Percentiles rank a stretch among this genome's conserved stretches.
phyloP scores from a whole-genome alignment of 2,797 vertebrate species.

The Sebastes glaucus region DNA sequence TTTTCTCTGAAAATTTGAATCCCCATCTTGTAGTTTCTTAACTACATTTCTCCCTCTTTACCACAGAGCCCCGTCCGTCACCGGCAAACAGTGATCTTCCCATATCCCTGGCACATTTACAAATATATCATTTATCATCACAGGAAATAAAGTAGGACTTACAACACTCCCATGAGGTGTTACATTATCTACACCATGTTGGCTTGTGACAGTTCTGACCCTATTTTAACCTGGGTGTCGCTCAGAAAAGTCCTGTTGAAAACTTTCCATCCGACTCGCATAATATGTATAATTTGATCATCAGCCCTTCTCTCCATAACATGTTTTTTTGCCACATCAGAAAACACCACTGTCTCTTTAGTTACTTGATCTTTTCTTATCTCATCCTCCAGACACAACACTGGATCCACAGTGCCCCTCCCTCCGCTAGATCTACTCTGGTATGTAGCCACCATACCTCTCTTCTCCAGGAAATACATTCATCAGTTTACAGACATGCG shows the following conservation, averaged over 20 bases:
- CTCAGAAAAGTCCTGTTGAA: not conserved
- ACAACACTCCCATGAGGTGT: too few species aligned
- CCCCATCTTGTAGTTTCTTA: not conserved
- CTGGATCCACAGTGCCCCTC: not conserved
- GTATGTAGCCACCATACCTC: not conserved
- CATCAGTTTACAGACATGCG: too few species aligned
- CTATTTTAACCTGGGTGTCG: too few species aligned
- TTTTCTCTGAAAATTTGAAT: not conserved
- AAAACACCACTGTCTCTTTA: not conserved
- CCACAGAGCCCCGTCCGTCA: not conserved
- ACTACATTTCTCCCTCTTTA: not conserved
- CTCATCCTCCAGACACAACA: not conserved
- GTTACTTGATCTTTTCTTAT: not conserved
- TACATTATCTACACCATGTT: too few species aligned
- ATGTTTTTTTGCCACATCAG: not conserved
- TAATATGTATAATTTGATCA: not conserved
- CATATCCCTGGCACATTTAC: not conserved
- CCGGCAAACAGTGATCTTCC: not conserved
- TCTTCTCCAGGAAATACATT: not conserved
- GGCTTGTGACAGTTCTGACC: too few species aligned
- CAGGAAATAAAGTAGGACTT: not conserved
- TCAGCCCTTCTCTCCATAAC: not conserved
- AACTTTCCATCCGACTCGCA: not conserved
- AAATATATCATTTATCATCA: not conserved
- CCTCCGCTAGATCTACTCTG: accelerated